phyloP scores from a whole-genome alignment of 2,797 vertebrate species.

The Fringilla coelebs region DNA sequence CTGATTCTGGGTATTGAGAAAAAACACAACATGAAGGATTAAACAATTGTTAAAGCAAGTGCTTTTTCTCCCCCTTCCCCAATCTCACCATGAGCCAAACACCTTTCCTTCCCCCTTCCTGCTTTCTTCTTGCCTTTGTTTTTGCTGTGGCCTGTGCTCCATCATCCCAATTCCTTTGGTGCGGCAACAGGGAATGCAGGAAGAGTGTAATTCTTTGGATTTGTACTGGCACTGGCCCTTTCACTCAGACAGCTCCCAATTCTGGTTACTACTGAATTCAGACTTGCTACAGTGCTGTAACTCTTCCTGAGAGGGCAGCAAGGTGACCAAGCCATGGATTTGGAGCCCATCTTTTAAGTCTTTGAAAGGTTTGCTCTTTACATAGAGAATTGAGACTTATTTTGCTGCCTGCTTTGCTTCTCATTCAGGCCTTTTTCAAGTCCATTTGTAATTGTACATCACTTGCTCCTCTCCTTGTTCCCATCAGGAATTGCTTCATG shows the following conservation, averaged over 20 bases:
- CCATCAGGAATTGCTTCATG: background rate
- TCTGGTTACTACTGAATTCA: background rate
- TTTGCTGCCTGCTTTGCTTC: background rate
- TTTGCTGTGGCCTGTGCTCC: fast-evolving
- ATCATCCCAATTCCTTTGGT: background rate
- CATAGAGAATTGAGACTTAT: background rate
- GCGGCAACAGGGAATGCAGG: background rate
- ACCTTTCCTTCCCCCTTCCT: background rate
- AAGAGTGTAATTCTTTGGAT: background rate
- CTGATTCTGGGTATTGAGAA: background rate
- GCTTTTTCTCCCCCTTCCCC: background rate
- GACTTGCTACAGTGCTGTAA: background rate
- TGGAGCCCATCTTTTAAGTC: background rate
- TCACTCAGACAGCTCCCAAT: background rate
- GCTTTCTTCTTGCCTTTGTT: background rate
- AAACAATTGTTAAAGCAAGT: background rate
- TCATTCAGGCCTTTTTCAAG: background rate
- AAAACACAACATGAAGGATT: background rate
- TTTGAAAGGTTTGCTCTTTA: background rate
- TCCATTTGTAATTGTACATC: background rate
- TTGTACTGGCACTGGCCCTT: background rate
- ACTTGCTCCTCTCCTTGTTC: background rate
- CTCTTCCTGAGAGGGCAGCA: background rate
- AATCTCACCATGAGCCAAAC: background rate
- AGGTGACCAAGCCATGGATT: background rate